Evolutionary conservation across 2,113 vertebrate species (phyloP).

Genomic region (Callopanchax toddi): DNA sequence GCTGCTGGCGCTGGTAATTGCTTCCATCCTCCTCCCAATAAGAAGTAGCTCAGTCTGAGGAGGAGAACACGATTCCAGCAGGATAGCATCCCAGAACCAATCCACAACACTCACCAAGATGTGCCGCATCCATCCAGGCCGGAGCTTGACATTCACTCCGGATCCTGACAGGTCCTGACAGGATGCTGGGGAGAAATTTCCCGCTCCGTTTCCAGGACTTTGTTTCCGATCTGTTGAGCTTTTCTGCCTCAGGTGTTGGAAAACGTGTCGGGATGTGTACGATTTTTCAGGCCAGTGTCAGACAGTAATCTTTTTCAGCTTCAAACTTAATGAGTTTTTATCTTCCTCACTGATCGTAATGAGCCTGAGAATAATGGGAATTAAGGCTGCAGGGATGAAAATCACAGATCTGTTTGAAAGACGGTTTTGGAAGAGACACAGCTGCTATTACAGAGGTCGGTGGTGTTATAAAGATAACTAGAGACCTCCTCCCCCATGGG

Average conservation of each 20-base stretch:
- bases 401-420: constrained; percentile 3
- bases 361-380: constrained; percentile 28
- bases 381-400: constrained; percentile 15
- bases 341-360: constrained; percentile 15
- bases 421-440: too few species aligned
- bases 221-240: constrained; percentile 13
- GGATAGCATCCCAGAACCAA: constrained; percentile 30
- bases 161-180: constrained; percentile 50
- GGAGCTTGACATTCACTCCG: neutral
- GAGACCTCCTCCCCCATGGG: too few species aligned
- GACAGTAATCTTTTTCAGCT: constrained; percentile 24
- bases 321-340: constrained; percentile 41
- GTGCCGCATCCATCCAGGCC: constrained; percentile 21
- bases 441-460: too few species aligned
- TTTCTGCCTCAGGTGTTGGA: constrained; percentile 10
- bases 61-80: constrained; percentile 57
- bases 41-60: constrained; percentile 50
- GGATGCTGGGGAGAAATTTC: constrained; percentile 9
- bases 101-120: constrained; percentile 26
- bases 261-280: neutral
- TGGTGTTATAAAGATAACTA: too few species aligned
- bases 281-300: neutral
- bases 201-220: constrained; percentile 7
- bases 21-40: constrained; percentile 67
- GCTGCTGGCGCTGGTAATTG: constrained; percentile 74